Evolutionary conservation across 2,113 vertebrate species (phyloP).

Genomic region (Ardeotis arabs): DNA sequence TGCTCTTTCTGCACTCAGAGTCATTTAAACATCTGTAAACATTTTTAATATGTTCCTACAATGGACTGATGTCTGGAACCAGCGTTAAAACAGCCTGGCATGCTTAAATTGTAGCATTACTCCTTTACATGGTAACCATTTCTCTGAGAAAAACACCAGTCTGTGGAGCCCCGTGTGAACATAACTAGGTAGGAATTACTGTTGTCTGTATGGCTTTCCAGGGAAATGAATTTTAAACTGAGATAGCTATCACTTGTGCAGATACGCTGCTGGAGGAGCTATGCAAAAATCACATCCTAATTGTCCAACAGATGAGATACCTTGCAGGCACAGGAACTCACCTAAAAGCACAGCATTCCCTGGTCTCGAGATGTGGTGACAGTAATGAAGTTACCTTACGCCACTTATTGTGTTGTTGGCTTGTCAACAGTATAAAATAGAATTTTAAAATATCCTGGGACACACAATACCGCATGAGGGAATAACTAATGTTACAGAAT

Average conservation of each 20-base stretch:
- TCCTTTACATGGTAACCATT: background rate
- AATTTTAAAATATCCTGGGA: slow-evolving; percentile 45
- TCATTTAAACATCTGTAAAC: slow-evolving; percentile 15
- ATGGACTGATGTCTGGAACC: background rate
- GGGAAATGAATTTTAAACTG: slow-evolving; percentile 13
- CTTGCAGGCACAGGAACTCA: background rate
- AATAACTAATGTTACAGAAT: slow-evolving; percentile 22
- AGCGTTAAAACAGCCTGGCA: background rate
- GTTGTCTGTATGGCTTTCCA: background rate
- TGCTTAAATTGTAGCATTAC: background rate
- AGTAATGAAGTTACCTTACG: slow-evolving; percentile 43
- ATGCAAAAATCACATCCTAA: slow-evolving; percentile 49
- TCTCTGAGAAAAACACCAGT: background rate
- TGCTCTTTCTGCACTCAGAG: background rate
- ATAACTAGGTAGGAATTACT: slow-evolving; percentile 17
- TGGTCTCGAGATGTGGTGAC: background rate
- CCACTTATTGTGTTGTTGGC: slow-evolving; percentile 21
- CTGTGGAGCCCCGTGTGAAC: background rate
- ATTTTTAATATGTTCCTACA: background rate
- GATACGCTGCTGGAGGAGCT: slow-evolving; percentile 9
- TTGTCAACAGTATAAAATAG: slow-evolving; percentile 43
- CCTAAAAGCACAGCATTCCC: slow-evolving; percentile 11
- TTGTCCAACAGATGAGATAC: slow-evolving; percentile 48
- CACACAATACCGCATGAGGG: background rate
- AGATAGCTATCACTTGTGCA: slow-evolving; percentile 20